Conservation (phyloP, 2,888 invertebrate genomes). For the Drosophila demipolita region DNA sequence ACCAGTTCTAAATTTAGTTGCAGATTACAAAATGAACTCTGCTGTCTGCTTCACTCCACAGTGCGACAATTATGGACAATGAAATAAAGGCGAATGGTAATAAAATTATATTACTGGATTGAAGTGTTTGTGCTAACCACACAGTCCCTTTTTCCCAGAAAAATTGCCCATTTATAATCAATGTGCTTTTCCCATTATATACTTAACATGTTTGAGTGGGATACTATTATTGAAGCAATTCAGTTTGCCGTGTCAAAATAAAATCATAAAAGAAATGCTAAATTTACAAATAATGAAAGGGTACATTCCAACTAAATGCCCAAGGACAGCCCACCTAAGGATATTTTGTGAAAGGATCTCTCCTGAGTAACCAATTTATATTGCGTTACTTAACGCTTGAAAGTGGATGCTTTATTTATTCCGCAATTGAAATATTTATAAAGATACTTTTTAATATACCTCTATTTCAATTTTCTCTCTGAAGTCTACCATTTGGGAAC, state of each 20-base stretch:
- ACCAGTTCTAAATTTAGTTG: conserved; percentile 56
- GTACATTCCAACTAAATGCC: neutral
- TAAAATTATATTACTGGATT: neutral
- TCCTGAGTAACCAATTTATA: neutral
- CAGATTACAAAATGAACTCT: conserved; percentile 4
- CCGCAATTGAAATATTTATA: neutral
- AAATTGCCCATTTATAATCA: neutral
- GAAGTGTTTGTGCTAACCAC: neutral
- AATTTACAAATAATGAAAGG: neutral
- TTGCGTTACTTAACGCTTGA: neutral
- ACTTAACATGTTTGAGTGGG: neutral
- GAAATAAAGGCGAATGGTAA: neutral
- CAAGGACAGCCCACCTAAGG: neutral
- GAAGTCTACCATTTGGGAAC: neutral
- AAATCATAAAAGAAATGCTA: neutral
- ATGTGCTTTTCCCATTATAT: neutral
- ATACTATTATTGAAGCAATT: neutral
- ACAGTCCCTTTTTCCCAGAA: neutral
- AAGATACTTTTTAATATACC: neutral
- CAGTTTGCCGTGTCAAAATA: neutral
- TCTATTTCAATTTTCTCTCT: neutral
- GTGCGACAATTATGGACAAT: neutral
- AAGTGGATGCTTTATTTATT: neutral
- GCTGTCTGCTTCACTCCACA: neutral
- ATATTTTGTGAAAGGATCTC: neutral